These are phyloP conservation scores for Danaus melanippus DNA, from an alignment of 1,140 invertebrate genomes.

Conservation along the genomic window DNA sequence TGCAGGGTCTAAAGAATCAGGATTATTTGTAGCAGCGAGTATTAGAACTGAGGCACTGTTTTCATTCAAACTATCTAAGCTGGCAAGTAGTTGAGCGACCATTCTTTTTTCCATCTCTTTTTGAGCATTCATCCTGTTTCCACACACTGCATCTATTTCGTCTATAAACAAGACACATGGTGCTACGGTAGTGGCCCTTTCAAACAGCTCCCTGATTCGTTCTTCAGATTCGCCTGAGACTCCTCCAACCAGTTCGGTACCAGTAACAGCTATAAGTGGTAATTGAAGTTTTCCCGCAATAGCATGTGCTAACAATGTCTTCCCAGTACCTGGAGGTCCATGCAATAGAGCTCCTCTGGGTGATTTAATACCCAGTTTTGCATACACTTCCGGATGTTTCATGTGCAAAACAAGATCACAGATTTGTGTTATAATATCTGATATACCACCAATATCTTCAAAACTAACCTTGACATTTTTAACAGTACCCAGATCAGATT, in stretches of 20 bases:
- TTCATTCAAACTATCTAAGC: constrained; percentile 86
- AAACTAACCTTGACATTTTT: constrained; percentile 75
- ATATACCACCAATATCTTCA: constrained; percentile 83
- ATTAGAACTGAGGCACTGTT: constrained; percentile 84
- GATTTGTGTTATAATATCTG: constrained; percentile 81
- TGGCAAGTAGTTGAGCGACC: constrained; percentile 91
- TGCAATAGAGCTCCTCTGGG: constrained; percentile 90
- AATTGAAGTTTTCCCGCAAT: constrained; percentile 85
- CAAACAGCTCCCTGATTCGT: constrained; percentile 92
- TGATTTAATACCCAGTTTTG: constrained; percentile 83
- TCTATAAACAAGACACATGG: constrained; percentile 95
- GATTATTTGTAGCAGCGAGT: constrained; percentile 95
- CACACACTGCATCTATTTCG: constrained; percentile 93
- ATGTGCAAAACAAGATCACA: constrained; percentile 87
- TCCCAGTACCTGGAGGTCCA: constrained; percentile 95
- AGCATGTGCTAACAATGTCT: constrained; percentile 92
- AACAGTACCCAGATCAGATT: constrained; percentile 41
- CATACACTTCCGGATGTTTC: constrained; percentile 87
- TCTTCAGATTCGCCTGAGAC: constrained; percentile 97
- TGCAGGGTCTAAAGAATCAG: constrained; percentile 94
- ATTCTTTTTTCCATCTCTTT: constrained; percentile 97
- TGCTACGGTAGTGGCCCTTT: constrained; percentile 80
- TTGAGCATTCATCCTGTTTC: constrained; percentile 88
- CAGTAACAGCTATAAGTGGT: constrained; percentile 88
- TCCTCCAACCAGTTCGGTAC: constrained; percentile 94